Percentiles rank a stretch among this genome's conserved stretches.
These are phyloP conservation scores for Tipula vernalis DNA, from an alignment of 2,888 invertebrate species.

Conservation along the genomic window DNA sequence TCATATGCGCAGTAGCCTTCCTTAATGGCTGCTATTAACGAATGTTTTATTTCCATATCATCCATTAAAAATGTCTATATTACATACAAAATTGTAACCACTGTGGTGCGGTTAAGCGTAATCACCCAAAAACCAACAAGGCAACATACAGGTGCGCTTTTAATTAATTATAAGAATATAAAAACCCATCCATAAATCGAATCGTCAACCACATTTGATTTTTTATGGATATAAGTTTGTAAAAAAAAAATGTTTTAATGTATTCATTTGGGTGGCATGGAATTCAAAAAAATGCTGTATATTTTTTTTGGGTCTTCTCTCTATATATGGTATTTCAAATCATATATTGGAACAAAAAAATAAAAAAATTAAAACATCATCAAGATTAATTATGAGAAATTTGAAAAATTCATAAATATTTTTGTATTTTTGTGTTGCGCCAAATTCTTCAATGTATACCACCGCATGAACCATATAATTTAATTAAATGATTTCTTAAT, in stretches of 20 bases:
- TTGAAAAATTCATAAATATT: background rate
- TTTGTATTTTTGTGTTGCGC: background rate
- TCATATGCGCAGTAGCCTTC: background rate
- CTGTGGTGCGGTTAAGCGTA: background rate
- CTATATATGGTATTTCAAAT: background rate
- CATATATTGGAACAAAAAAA: background rate
- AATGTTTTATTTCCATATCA: background rate
- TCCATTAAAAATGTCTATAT: background rate
- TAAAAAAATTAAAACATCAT: background rate
- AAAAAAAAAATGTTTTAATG: background rate
- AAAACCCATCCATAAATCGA: background rate
- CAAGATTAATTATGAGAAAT: background rate
- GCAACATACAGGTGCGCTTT: background rate
- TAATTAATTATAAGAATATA: background rate
- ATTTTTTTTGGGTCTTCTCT: background rate
- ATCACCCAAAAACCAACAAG: background rate
- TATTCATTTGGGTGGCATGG: background rate
- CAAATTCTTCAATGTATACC: background rate
- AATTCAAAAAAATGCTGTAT: background rate
- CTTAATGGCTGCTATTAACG: background rate
- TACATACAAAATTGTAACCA: background rate
- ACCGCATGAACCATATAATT: background rate
- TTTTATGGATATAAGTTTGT: background rate
- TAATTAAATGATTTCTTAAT: background rate
- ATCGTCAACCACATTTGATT: constrained; percentile 4